Percentiles rank a stretch among this genome's conserved stretches.
Conservation (phyloP, 2,113 vertebrate genomes). For the Piaya cayana region DNA sequence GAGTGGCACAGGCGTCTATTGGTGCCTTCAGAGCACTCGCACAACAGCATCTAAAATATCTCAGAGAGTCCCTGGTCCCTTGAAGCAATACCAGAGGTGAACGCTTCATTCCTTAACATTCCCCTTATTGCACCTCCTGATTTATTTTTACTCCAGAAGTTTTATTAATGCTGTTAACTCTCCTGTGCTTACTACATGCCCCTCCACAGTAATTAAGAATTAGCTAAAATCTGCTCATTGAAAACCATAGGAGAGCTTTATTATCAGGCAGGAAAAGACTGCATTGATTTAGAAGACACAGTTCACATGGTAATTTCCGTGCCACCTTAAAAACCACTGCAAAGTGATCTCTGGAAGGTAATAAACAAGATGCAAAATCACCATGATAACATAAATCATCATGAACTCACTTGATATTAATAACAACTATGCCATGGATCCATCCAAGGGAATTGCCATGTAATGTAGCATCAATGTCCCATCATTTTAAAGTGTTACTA, state of each 20-base stretch:
- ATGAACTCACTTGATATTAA: conserved; percentile 32
- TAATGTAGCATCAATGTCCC: conserved; percentile 31
- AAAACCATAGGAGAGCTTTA: conserved; percentile 50
- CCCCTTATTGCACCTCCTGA: not conserved
- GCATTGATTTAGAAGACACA: conserved; percentile 63
- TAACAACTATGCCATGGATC: not conserved
- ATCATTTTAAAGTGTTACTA: conserved; percentile 48
- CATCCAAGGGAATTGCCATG: conserved; percentile 29
- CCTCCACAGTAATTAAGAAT: conserved; percentile 60
- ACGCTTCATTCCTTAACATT: not conserved
- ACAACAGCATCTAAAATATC: not conserved
- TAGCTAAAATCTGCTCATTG: conserved; percentile 46
- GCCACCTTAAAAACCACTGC: conserved; percentile 58
- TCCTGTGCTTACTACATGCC: conserved; percentile 5
- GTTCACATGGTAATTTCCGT: conserved; percentile 54
- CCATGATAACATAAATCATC: conserved; percentile 52
- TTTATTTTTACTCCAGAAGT: conserved; percentile 1
- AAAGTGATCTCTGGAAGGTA: conserved; percentile 64
- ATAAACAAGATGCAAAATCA: conserved; percentile 74
- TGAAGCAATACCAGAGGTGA: not conserved
- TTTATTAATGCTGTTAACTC: conserved; percentile 44
- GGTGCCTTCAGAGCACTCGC: not conserved
- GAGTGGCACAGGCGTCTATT: not conserved
- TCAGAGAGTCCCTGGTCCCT: not conserved
- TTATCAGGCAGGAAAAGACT: conserved; percentile 20